These are phyloP conservation scores for Campoplex capitator DNA, from an alignment of 2,888 invertebrate species.

Conservation along the genomic window DNA sequence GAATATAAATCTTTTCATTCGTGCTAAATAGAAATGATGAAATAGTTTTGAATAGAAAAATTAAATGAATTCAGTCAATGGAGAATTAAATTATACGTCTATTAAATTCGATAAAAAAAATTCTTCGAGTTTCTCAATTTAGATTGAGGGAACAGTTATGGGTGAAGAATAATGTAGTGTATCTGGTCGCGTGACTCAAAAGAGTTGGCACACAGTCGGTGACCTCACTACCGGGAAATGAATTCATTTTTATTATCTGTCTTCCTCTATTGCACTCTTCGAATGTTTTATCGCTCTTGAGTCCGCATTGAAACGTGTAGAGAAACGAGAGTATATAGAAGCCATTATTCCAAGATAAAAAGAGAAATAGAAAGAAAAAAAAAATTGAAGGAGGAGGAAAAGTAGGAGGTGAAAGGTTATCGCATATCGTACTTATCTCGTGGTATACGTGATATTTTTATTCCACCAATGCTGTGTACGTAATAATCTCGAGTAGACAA, in stretches of 20 bases:
- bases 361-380: background rate
- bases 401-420: slow-evolving; percentile 65
- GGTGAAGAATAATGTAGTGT: slow-evolving; percentile 27
- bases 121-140: slow-evolving; percentile 21
- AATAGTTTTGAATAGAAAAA: background rate
- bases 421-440: slow-evolving; percentile 61
- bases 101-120: slow-evolving; percentile 6
- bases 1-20: background rate
- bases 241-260: slow-evolving; percentile 68
- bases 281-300: slow-evolving; percentile 65
- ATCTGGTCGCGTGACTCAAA: slow-evolving; percentile 63
- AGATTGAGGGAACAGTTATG: slow-evolving; percentile 9
- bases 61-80: background rate
- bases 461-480: slow-evolving; percentile 14
- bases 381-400: background rate
- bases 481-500: slow-evolving; percentile 46
- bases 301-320: slow-evolving; percentile 49
- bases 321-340: slow-evolving; percentile 30
- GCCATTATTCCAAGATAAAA: slow-evolving; percentile 39
- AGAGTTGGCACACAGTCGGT: slow-evolving; percentile 64
- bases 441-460: slow-evolving; percentile 47
- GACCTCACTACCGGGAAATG: slow-evolving; percentile 69
- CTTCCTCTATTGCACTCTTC: slow-evolving; percentile 60
- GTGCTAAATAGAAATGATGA: background rate
- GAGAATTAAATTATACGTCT: background rate